Percentiles rank a stretch among this genome's conserved stretches.
These are phyloP conservation scores for Melieria picta DNA, from an alignment of 2,888 invertebrate species.

Conservation along the genomic window DNA sequence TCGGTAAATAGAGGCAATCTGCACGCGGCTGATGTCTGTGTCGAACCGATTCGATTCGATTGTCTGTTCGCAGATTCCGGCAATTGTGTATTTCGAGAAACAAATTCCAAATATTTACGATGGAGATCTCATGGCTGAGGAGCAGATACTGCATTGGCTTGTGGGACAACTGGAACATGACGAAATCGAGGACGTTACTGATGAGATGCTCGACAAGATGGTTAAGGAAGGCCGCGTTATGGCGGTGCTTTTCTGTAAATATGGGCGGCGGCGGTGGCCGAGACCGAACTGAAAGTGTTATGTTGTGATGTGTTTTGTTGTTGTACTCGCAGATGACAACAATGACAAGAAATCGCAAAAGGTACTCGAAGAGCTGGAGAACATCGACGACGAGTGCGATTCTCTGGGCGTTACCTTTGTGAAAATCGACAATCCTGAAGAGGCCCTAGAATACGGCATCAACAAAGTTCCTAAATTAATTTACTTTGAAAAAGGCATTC, in stretches of 20 bases:
- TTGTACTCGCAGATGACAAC: conserved; percentile 78
- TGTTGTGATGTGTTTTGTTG: not conserved
- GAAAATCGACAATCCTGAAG: conserved; percentile 90
- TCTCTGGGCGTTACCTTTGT: conserved; percentile 89
- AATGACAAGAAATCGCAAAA: conserved; percentile 88
- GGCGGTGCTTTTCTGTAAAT: conserved; percentile 89
- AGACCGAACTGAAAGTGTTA: not conserved
- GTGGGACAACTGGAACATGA: conserved; percentile 88
- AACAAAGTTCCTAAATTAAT: conserved; percentile 86
- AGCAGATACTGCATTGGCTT: conserved; percentile 88
- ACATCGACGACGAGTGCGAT: conserved; percentile 94
- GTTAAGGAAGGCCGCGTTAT: conserved; percentile 89
- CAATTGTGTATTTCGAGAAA: conserved; percentile 93
- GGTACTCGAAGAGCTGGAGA: conserved; percentile 87
- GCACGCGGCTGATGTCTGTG: not conserved
- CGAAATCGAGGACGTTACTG: conserved; percentile 94
- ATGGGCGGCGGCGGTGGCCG: conserved; percentile 35
- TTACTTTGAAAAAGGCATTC: conserved; percentile 83
- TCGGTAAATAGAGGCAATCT: conserved; percentile 52
- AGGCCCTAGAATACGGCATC: conserved; percentile 91
- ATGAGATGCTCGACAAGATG: conserved; percentile 91
- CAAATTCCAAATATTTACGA: conserved; percentile 93
- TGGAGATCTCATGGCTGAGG: conserved; percentile 89
- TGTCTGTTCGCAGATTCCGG: conserved; percentile 69
- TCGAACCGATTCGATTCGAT: not conserved